Percentiles rank a stretch among this genome's conserved stretches.
phyloP scores from a whole-genome alignment of 2,797 vertebrate genomes.

The Hippocampus kuda region DNA sequence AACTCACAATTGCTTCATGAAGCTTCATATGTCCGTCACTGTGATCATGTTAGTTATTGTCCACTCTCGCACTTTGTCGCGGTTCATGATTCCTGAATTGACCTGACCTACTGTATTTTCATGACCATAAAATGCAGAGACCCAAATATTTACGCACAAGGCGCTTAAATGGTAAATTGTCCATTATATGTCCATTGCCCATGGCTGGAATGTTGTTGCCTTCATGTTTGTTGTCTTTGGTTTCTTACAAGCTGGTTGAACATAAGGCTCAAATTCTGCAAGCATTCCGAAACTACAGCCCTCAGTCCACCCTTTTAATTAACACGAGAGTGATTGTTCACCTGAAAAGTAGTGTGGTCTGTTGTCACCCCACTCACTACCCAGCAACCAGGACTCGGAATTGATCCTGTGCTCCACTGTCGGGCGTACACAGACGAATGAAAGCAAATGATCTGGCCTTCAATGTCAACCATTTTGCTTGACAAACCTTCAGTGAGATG shows the following conservation, averaged over 20 bases:
- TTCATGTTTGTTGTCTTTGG: not conserved
- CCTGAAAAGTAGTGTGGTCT: too few relatives aligned
- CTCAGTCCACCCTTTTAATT: not conserved
- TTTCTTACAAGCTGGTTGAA: not conserved
- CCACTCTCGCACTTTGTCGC: not conserved
- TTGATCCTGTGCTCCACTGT: slow-evolving; percentile 3
- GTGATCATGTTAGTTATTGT: not conserved
- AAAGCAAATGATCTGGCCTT: slow-evolving; percentile 1
- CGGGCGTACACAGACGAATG: not conserved
- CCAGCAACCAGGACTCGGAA: not conserved
- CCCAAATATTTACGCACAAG: too few relatives aligned
- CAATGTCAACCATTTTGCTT: slow-evolving; percentile 4
- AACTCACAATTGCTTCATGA: too few relatives aligned
- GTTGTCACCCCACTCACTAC: too few relatives aligned
- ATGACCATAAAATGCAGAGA: too few relatives aligned
- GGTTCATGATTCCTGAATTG: too few relatives aligned
- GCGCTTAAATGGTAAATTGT: too few relatives aligned
- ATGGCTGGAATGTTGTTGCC: too few relatives aligned
- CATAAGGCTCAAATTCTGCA: not conserved
- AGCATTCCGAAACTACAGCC: not conserved
- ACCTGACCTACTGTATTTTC: too few relatives aligned
- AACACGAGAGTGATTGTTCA: not conserved
- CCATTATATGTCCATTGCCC: too few relatives aligned
- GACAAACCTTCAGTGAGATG: not conserved
- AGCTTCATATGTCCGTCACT: too few relatives aligned